phyloP scores from a whole-genome alignment of 1,140 invertebrate species.

The Homalodisca vitripennis region DNA sequence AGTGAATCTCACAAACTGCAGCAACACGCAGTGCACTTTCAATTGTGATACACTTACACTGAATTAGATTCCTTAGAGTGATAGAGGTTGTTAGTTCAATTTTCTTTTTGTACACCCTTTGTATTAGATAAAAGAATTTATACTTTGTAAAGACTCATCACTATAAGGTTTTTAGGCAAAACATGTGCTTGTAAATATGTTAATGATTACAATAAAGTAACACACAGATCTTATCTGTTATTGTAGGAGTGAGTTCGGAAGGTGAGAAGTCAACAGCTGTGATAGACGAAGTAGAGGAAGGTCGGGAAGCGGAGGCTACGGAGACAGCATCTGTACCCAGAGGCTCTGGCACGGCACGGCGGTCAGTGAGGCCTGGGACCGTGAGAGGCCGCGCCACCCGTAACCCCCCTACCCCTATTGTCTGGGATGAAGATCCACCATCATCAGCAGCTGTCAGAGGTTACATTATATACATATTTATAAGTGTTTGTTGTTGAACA shows the following conservation, averaged over 20 bases:
- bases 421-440: conserved; percentile 12
- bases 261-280: conserved; percentile 58
- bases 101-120: not conserved
- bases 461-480: too few relatives aligned
- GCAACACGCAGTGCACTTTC: too few relatives aligned
- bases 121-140: not conserved
- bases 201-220: not conserved
- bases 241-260: conserved; percentile 56
- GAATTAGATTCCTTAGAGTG: not conserved
- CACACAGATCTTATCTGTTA: not conserved
- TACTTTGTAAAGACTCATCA: not conserved
- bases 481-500: too few relatives aligned
- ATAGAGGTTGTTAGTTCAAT: not conserved
- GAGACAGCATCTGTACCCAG: not conserved
- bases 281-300: conserved; percentile 56
- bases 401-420: conserved; percentile 5
- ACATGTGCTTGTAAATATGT: not conserved
- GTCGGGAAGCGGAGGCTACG: conserved; percentile 61
- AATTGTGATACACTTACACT: not conserved
- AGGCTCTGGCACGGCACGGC: conserved; percentile 1
- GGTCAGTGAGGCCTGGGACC: not conserved
- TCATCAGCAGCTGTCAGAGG: not conserved
- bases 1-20: too few relatives aligned
- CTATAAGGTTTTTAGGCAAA: not conserved
- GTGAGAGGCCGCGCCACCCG: not conserved